Evolutionary conservation across 2,113 vertebrate species (phyloP), one percentile per base, ranked within the genome.

Genomic region (Pogonocichla stellata): DNA sequence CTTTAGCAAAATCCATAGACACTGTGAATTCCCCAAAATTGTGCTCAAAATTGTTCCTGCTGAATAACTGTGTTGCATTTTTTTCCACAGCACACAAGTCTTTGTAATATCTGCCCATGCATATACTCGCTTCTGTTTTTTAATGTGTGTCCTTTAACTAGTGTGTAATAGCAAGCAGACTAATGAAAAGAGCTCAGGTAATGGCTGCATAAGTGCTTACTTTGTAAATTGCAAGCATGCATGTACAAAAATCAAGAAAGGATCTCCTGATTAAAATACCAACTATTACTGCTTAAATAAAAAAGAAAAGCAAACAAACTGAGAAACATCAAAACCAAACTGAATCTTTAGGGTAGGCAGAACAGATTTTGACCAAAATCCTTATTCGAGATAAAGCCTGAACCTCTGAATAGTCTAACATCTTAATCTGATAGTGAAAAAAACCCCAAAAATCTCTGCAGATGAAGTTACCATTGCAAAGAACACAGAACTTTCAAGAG

Each of bases 191-290:
- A 92, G 31, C 34, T 80, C 36, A 50, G 25, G 72, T 40, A 66
- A 74, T 3, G 9, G 42, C 19, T 18, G 4, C 1, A 0, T 28
- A 82, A 69, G 9, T 61, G 34, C 13, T 77, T 43, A 24, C 34
- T 74, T 91, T 48, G n/a, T 22, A 81, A 67, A 86, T 14, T 54
- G 43, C 22, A 50, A 80, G 42, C 33, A 69, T 12, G 15, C 14
- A 31, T 0, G 0, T 60, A 17, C 15, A 29, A 34, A 71, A 22
- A 17, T 3, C 15, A 34, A 47, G n/a, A 53, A 57, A 45, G 6
- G 5, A 66, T 24, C 2, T 8, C 8, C 42, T 66, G 38, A 57
- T 65, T 74, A 61, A 80, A 54, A 58, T 3, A 71, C 12, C 53
- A 93, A 38, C 6, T 77, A 19, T 31, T 65, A 40, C 9, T 50